A percentile compares a stretch with the other conserved stretches of the same genome.
These are phyloP conservation scores for Acropternis orthonyx DNA, from an alignment of 2,797 vertebrate genomes.

Conservation along the genomic window DNA sequence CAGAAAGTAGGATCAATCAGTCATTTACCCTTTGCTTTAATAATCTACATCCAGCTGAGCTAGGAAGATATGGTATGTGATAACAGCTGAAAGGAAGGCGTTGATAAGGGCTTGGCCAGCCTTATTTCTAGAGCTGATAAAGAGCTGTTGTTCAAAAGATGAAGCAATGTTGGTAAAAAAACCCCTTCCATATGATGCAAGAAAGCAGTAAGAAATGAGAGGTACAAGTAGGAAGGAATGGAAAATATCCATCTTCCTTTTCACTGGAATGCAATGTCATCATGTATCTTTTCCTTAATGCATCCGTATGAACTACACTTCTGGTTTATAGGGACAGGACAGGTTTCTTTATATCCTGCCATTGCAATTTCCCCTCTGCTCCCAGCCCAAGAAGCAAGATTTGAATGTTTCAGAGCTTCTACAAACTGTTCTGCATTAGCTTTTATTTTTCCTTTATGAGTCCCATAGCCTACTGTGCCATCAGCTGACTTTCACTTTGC, in stretches of 20 bases:
- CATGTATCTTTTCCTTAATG: neutral
- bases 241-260: neutral
- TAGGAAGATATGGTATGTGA: neutral
- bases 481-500: conserved; percentile 59
- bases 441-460: conserved; percentile 54
- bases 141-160: neutral
- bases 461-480: conserved; percentile 24
- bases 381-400: neutral
- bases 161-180: neutral
- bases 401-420: conserved; percentile 15
- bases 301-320: neutral
- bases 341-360: neutral
- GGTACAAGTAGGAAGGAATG: neutral
- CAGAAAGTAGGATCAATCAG: neutral
- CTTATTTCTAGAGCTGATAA: neutral
- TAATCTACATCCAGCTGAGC: neutral
- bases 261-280: neutral
- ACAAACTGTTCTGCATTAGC: conserved; percentile 20
- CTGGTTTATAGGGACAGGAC: neutral
- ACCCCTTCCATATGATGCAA: neutral
- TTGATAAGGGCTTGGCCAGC: neutral
- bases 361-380: neutral
- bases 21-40: neutral
- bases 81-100: neutral
- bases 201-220: neutral